Evolutionary conservation across 2,797 vertebrate species (phyloP), one percentile per base, ranked within the genome.

Genomic region (Callimico goeldii): DNA sequence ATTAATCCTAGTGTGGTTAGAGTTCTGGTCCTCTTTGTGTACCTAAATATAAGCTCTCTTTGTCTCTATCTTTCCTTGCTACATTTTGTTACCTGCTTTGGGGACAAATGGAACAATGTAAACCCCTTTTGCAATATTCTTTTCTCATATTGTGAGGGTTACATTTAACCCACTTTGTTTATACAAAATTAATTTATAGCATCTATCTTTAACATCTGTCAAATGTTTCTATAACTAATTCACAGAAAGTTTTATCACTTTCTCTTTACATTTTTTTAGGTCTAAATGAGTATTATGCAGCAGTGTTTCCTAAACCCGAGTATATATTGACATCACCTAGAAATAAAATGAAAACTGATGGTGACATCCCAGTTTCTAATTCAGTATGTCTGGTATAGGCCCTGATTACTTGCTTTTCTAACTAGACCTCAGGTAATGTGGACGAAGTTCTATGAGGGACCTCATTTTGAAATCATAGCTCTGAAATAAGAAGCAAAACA

Each of bases 81-180:
- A 33, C 57, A 52, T 85, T 83, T 61, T 55, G 55, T 46, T 72
- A 33, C 11, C 4, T 52, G 9, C 48, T 80, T 72, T 80, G 33
- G 15, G 75, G 28, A 36, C 5, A 58, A 50, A 11, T 43, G 9
- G 13, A 52, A 73, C 48, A 61, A 10, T 64, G 28, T 76, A 88
- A 93, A 57, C 1, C 17, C 22, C 43, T 70, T n/a, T 77, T 50
- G 9, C 52, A 55, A 22, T 55, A 22, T 55, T 76, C 12, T 64
- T 90, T 81, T 61, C 4, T 77, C 55, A 79, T 52, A 64, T 28
- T 67, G 17, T 57, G 4, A 82, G 92, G 19, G 64, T 55, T 64
- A 50, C 41, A 79, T 55, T 91, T 96, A 72, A 79, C n/a, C 30
- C 91, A 39, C 14, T 87, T 92, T 75, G n/a, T 83, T 86, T 91